Conservation (phyloP, 2,797 vertebrate species). For the Rhinichthys osculus region DNA sequence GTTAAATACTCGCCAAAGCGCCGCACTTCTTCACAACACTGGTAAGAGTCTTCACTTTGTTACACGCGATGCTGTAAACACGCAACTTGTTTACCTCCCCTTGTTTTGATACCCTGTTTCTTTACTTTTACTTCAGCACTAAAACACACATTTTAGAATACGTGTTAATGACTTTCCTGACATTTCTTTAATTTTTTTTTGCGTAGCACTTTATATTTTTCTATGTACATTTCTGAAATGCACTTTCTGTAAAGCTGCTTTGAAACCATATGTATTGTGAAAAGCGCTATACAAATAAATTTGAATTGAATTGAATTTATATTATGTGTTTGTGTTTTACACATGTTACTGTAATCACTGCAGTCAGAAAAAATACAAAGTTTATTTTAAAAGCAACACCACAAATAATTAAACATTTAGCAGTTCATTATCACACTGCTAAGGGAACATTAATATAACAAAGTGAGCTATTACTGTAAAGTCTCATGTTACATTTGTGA, state of each 20-base stretch:
- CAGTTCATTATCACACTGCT: neutral
- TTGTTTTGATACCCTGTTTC: neutral
- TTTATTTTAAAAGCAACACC: neutral
- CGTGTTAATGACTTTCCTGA: neutral
- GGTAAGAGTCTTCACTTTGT: conserved; percentile 73
- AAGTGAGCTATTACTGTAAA: conserved; percentile 6
- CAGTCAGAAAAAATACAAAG: neutral
- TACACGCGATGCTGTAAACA: conserved; percentile 70
- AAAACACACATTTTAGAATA: neutral
- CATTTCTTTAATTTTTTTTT: neutral
- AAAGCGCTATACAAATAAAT: no score
- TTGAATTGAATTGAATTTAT: no score
- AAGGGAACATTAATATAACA: neutral
- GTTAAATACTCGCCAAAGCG: conserved; percentile 82
- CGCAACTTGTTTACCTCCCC: conserved; percentile 55
- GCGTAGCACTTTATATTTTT: neutral
- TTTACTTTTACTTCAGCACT: neutral
- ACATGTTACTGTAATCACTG: neutral
- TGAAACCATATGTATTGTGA: no score
- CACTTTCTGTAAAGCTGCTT: no score
- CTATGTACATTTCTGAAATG: no score
- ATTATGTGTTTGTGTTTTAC: neutral
- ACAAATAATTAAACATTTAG: neutral
- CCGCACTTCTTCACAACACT: conserved; percentile 77
- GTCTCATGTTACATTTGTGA: conserved; percentile 22